Base-by-base conservation (phyloP, 2,113 vertebrate genomes). In the Malurus alboscapulatus region DNA sequence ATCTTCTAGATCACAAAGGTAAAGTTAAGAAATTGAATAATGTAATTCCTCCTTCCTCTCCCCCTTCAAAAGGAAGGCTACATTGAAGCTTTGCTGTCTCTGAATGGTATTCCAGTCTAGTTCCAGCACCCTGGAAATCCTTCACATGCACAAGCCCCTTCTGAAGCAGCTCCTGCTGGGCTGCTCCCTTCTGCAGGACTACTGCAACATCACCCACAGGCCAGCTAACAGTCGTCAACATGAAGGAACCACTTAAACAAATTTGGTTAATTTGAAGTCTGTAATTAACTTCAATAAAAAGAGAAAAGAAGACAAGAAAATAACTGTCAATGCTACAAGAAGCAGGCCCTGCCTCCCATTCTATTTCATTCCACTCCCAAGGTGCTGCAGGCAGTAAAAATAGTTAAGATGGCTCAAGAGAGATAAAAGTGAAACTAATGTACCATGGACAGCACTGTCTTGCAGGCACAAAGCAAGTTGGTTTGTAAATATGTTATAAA, bases 141-240 rank as follows among this genome's bases (percentile, higher is more conserved):
- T 40, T 40, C 32, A 51, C 12, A 15, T 1, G 17, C 34, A 42
- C 48, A 82, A 12, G 4, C 7, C 15, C 30, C 7, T 45, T 68
- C 45, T 21, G 38, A 87, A 91, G 61, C 12, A 55, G 47, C 24
- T 67, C 19, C n/a, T 38, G n/a, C 25, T 53, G 27, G 1, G 0
- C 34, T 55, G 26, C 17, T 42, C 19, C 45, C 9, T 36, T 34
- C 40, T 51, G 30, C 12, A 90, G 22, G 16, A 75, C 47, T 19
- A 26, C 22, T 47, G 62, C 38, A 84, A 50, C 58, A 69, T 38
- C 63, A 57, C 5, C 17, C 30, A 48, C 1, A 3, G 18, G 34
- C 32, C 22, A 61, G n/a, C 1, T 8, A 79, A 57, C n/a, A 45
- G 17, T n/a, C 10, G 13, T 32, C 45, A 38, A 26, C 0, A 0